Evolutionary conservation across 2,888 invertebrate genomes (phyloP).

Genomic region (Meteorus colon): DNA sequence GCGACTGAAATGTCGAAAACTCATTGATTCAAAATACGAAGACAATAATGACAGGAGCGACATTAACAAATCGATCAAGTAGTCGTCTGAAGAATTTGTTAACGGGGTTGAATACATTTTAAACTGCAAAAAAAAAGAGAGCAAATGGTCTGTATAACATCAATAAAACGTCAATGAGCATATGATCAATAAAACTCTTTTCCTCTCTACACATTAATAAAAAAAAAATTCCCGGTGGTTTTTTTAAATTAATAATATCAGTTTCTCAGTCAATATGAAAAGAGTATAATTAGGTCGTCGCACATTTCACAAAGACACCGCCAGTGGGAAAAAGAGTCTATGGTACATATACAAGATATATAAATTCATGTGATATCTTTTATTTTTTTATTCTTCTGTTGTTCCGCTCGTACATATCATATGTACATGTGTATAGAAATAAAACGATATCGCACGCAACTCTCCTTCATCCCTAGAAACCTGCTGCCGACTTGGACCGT

Average conservation of each 20-base stretch:
- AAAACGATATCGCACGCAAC: constrained; percentile 17
- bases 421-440: not conserved
- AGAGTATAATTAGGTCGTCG: constrained; percentile 26
- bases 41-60: not conserved
- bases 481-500: constrained; percentile 21
- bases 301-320: constrained; percentile 31
- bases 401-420: not conserved
- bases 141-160: not conserved
- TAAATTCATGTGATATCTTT: not conserved
- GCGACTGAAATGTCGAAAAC: not conserved
- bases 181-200: not conserved
- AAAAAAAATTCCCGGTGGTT: not conserved
- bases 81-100: not conserved
- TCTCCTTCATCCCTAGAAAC: constrained; percentile 14
- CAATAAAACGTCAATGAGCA: too few relatives aligned
- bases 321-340: not conserved
- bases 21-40: not conserved
- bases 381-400: not conserved
- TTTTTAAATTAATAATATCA: not conserved
- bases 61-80: not conserved
- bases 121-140: not conserved
- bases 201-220: not conserved
- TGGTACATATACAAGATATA: constrained; percentile 7
- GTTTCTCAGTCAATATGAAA: constrained; percentile 15
- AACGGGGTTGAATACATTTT: not conserved